Evolutionary conservation across 2,888 invertebrate genomes (phyloP).

Genomic region (Tipula lateralis): DNA sequence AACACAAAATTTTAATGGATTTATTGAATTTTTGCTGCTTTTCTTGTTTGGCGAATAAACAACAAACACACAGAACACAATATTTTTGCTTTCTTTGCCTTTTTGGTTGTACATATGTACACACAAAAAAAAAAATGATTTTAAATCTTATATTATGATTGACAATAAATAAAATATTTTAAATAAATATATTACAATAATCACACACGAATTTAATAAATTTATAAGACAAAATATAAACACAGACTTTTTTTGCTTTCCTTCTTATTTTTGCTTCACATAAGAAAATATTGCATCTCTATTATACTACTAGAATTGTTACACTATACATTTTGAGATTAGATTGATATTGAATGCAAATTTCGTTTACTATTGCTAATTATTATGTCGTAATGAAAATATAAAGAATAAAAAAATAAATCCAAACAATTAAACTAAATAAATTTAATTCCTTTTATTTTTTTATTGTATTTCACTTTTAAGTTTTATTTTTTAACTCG

Average conservation of each 20-base stretch:
- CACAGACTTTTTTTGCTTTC: neutral
- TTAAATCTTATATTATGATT: neutral
- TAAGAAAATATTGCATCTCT: constrained; percentile 14
- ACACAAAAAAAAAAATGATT: neutral
- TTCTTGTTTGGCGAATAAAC: constrained; percentile 15
- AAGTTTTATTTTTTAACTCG: constrained; percentile 24
- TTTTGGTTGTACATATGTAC: neutral
- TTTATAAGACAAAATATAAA: neutral
- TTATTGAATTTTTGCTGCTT: neutral
- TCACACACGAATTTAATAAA: neutral
- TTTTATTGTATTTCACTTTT: constrained; percentile 24
- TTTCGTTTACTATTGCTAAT: neutral
- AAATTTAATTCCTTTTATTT: neutral
- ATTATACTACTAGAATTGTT: neutral
- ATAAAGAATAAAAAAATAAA: neutral
- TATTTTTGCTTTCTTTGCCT: neutral
- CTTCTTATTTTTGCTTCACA: neutral
- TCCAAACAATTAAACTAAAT: neutral
- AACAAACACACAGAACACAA: neutral
- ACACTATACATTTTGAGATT: neutral
- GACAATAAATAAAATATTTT: constrained; percentile 9
- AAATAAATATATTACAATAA: constrained; percentile 3
- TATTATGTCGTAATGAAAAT: neutral
- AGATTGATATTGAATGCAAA: neutral
- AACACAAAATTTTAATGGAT: neutral